phyloP scores from a whole-genome alignment of 2,113 vertebrate genomes.

The Syrrhaptes paradoxus region DNA sequence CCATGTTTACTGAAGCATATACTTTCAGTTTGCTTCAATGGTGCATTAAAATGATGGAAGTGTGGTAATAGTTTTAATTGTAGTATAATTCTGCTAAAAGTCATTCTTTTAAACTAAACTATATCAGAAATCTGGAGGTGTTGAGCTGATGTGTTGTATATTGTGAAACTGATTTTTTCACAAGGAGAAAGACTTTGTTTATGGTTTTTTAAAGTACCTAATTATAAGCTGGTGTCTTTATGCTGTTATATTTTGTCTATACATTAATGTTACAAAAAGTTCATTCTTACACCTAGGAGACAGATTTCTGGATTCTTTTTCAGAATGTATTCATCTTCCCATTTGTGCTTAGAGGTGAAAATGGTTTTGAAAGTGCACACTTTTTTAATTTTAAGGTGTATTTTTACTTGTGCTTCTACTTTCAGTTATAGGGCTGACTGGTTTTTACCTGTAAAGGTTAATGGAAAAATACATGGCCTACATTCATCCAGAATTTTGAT shows the following conservation, averaged over 20 bases:
- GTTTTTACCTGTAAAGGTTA: not conserved
- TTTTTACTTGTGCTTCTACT: not conserved
- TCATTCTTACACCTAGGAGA: not conserved
- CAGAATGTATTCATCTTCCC: not conserved
- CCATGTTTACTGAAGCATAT: not conserved
- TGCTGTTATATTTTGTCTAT: not conserved
- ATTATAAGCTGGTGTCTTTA: not conserved
- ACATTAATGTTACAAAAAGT: not conserved
- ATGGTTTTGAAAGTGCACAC: not conserved
- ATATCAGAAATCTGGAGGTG: not conserved
- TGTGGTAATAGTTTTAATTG: not conserved
- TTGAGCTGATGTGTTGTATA: not conserved
- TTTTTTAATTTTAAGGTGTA: not conserved
- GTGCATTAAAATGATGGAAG: not conserved
- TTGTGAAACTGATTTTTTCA: not conserved
- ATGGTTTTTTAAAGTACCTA: not conserved
- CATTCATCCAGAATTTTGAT: not conserved
- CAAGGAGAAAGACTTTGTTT: not conserved
- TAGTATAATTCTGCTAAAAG: too few relatives aligned
- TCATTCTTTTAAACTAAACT: not conserved
- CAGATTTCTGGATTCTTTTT: not conserved
- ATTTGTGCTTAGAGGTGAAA: not conserved
- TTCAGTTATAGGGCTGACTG: not conserved
- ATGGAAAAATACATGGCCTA: not conserved
- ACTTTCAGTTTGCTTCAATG: not conserved